These are phyloP conservation scores for Agrotis segetum DNA, from an alignment of 2,888 invertebrate genomes.

Conservation along the genomic window DNA sequence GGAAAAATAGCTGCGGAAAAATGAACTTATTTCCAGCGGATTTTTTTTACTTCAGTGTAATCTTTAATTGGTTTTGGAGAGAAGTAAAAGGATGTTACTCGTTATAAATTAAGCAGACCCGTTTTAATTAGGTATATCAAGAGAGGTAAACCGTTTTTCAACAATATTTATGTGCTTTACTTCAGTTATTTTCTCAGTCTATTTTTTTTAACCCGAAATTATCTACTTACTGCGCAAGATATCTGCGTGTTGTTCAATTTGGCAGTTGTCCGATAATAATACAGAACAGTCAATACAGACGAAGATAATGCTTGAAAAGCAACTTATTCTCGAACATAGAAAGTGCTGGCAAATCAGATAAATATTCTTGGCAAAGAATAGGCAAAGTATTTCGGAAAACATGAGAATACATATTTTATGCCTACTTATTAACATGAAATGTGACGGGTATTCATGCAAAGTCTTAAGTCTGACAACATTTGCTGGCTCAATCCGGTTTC, in stretches of 20 bases:
- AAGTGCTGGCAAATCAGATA: constrained; percentile 32
- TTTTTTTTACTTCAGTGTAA: constrained; percentile 13
- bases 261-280: neutral
- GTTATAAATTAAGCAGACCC: neutral
- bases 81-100: neutral
- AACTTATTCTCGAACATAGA: constrained; percentile 10
- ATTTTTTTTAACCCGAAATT: neutral
- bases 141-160: neutral
- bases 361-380: constrained; percentile 42
- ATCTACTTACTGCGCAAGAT: neutral
- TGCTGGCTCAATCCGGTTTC: constrained; percentile 50
- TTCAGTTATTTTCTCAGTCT: neutral
- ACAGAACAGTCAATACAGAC: neutral
- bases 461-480: constrained; percentile 51
- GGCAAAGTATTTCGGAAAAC: constrained; percentile 46
- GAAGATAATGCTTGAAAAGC: neutral
- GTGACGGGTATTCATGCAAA: constrained; percentile 49
- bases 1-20: constrained; percentile 50
- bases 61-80: constrained; percentile 10
- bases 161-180: no score
- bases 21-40: constrained; percentile 18
- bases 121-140: neutral
- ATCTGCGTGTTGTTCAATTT: neutral
- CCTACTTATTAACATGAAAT: constrained; percentile 42
- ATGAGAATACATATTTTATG: constrained; percentile 54